Base-by-base conservation (phyloP, 2,113 vertebrate genomes). In the Pogonocichla stellata region DNA sequence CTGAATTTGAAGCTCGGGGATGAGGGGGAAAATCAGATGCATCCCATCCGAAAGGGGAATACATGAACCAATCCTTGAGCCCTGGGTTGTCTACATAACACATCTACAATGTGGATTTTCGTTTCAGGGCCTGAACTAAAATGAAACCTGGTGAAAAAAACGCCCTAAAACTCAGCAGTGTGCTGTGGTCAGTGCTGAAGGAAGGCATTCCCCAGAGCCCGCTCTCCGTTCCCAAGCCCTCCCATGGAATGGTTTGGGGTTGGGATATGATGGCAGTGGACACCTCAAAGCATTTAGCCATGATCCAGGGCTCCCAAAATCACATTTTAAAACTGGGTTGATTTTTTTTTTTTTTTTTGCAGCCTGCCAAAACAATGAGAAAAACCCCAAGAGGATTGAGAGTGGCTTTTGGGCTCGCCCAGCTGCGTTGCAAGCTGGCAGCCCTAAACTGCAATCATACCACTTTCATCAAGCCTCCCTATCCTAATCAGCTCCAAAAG, bases 211-310 rank as follows among this genome's bases (percentile, higher is more conserved):
- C 43, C 33, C 43, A 67, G 50, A 80, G 4, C 15, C 33, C 18
- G 25, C 15, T 34, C 4, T 56, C 17, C 22, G 18, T 80, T 69
- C 28, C 24, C 34, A 67, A 17, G 29, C 12, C 56, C 8, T 61
- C 9, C 23, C 18, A 1, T 19, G 38, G 13, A 18, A 9, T 3
- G 5, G 6, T 14, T 4, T 1, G 1, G 20, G 14, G 5, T 10
- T 65, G 60, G 67, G 58, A 64, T 31, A 10, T 0, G 4, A 13
- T 11, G 42, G 13, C 28, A 25, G 11, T 2, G 2, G 14, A 13
- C 14, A 4, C 16, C 20, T 29, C 28, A 50, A 33, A 67, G 14
- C 10, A 20, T 5, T 3, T 0, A 15, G n/a, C 29, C 8, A 5
- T 2, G 4, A 40, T 16, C 10, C 17, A 51, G 18, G 18, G 8